A percentile compares a stretch with the other conserved stretches of the same genome.
Evolutionary conservation across 2,113 vertebrate genomes (phyloP).

Genomic region (Etheostoma spectabile): DNA sequence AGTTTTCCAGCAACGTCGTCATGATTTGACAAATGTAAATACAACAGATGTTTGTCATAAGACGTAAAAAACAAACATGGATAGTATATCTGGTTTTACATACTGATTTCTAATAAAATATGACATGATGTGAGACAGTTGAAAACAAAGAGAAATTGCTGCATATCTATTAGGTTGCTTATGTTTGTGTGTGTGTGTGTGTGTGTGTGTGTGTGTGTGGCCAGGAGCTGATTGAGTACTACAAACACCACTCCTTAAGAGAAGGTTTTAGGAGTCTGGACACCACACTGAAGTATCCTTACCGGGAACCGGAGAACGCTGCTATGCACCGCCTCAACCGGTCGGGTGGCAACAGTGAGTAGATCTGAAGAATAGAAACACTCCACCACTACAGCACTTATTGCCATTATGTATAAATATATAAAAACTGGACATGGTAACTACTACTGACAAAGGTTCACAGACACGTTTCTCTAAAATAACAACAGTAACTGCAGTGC

Average conservation of each 20-base stretch:
- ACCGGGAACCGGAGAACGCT: slow-evolving; percentile 89
- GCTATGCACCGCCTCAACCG: slow-evolving; percentile 83
- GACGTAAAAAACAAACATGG: neutral
- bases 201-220: slow-evolving; percentile 39
- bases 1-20: neutral
- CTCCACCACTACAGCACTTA: neutral
- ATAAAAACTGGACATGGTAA: neutral
- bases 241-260: slow-evolving; percentile 95
- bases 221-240: slow-evolving; percentile 96
- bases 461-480: neutral
- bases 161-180: neutral
- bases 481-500: no score
- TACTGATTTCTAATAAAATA: neutral
- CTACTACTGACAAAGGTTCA: neutral
- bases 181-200: slow-evolving; percentile 15
- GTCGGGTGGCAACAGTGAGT: slow-evolving; percentile 89
- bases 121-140: neutral
- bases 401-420: no score
- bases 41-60: neutral
- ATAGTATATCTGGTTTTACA: slow-evolving; percentile 3
- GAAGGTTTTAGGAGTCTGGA: slow-evolving; percentile 97
- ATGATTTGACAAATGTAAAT: neutral
- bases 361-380: slow-evolving; percentile 14
- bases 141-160: neutral
- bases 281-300: slow-evolving; percentile 94